phyloP scores from a whole-genome alignment of 2,797 vertebrate species.

The Myotis findleyi region DNA sequence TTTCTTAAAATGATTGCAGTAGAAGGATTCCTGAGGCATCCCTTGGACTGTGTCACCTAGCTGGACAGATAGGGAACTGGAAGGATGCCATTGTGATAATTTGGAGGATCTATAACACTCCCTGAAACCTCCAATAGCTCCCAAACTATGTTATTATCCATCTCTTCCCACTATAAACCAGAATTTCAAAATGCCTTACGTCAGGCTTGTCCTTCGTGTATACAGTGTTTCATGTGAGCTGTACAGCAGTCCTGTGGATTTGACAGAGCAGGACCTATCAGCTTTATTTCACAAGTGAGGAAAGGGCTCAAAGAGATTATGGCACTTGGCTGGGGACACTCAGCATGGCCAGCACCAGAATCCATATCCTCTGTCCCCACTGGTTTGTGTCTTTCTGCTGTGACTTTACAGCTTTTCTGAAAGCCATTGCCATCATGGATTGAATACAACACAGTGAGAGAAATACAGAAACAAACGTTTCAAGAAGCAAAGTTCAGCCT shows the following conservation, averaged over 20 bases:
- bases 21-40: background rate
- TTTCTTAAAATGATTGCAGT: background rate
- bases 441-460: background rate
- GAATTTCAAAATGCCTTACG: background rate
- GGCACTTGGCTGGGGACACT: background rate
- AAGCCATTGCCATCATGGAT: background rate
- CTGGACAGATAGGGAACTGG: too few relatives aligned
- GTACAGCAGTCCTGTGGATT: background rate
- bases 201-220: background rate
- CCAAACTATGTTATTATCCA: background rate
- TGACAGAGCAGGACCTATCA: background rate
- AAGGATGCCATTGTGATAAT: background rate
- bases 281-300: background rate
- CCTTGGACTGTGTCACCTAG: background rate
- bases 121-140: fast-evolving
- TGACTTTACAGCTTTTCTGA: background rate
- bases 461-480: background rate
- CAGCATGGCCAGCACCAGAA: background rate
- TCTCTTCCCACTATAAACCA: background rate
- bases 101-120: background rate
- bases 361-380: background rate
- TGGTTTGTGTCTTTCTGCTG: background rate
- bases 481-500: background rate
- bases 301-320: background rate
- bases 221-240: background rate